Evolutionary conservation across 2,797 vertebrate species (phyloP), one percentile per base, ranked within the genome.

Genomic region (Pipistrellus pygmaeus): DNA sequence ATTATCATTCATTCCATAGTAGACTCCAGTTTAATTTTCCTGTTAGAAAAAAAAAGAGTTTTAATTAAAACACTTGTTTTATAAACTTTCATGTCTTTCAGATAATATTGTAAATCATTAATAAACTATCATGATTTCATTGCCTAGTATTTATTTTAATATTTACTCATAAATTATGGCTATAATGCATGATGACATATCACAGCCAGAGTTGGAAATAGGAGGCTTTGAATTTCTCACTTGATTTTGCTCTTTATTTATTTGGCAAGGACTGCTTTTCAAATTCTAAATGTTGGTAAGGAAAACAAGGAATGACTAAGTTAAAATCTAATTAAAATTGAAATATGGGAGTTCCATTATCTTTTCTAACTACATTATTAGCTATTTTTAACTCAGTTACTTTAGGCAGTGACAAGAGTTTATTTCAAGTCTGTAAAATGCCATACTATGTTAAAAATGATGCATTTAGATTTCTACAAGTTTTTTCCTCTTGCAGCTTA

Each of bases 61-160:
- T 69, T 94, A 94, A 96, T 95, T 95, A 92, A 93, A 95, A 86
- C 11, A 86, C n/a, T 57, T 93, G 12, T 51, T 72, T 96, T 35
- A 86, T 17, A 89, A 93, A 8, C n/a, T 83, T 94, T 86, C 3
- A 0, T 80, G 93, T 94, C 62, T 93, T 38, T 73, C 38, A 51
- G 62, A 91, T 76, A 96, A 96, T 27, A 96, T 78, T 90, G 77
- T 94, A 64, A 96, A 95, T 96, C 78, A 88, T 95, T 95, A 91
- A 94, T 64, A 96, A 93, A 73, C 18, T 32, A 72, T 51, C 18
- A 83, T 30, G 41, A 77, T 95, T 81, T 84, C 6, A 90, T 93
- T 93, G 76, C 46, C 32, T 90, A 89, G 20, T 18, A 85, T 90
- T 96, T 93, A 93, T 88, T 53, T 72, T 94, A 94, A 92, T 91